Evolutionary conservation across 2,113 vertebrate species (phyloP), one percentile per base, ranked within the genome.

Genomic region (Chloropsis cyanopogon): DNA sequence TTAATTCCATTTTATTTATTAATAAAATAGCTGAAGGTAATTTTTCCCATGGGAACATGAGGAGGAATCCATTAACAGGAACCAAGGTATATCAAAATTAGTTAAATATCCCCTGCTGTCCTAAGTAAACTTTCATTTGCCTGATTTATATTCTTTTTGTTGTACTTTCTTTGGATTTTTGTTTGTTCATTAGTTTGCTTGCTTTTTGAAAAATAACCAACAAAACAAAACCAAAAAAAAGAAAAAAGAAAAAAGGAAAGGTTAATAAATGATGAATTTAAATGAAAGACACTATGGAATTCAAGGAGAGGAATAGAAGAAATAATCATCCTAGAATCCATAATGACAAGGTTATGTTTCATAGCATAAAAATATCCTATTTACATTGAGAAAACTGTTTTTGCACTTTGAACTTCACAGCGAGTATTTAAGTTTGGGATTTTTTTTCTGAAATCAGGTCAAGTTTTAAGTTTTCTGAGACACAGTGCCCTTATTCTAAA

Each of bases 281-380:
- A 68, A 33, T 61, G 46, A 83, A 84, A 42, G 23, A 11, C 9
- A 66, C 11, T 78, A 33, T 26, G 6, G 5, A 52, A 56, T 92
- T 94, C 25, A 50, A 66, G 68, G 16, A 72, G 19, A n/a, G 65
- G 10, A 93, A 81, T 7, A 42, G 9, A 70, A 29, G 2, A 70
- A 77, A 94, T 88, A 85, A 91, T 56, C 10, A 65, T 82, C 17
- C 28, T 59, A 26, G 9, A 70, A 81, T n/a, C 13, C 18, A 65
- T 71, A 81, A 69, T 47, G 42, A 57, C 15, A 87, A 92, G 44
- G 35, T 33, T 24, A 61, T n/a, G 7, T 84, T 97, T 39, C 44
- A 60, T 82, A 89, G 64, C 11, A 91, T 33, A 28, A 47, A 94
- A 82, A 92, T 90, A 69, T 53, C 88, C 56, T 87, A 92, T 92